phyloP scores from a whole-genome alignment of 2,888 invertebrate species.

The Urechis unicinctus region DNA sequence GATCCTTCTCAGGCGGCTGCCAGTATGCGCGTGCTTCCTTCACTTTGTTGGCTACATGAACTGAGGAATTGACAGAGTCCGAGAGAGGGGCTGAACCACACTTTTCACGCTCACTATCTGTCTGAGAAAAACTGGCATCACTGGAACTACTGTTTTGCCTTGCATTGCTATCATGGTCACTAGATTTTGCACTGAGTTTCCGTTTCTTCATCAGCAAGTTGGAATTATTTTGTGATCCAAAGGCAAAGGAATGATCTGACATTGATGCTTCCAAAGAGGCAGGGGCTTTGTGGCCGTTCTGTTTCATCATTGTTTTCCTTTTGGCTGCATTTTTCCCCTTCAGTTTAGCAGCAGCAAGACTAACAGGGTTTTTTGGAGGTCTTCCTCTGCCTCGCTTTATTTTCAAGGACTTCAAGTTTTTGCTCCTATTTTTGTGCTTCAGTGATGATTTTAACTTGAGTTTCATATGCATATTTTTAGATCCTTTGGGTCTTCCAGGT shows the following conservation, averaged over 20 bases:
- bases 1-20: constrained; percentile 13
- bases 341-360: background rate
- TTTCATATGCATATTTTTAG: constrained; percentile 5
- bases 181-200: too few species aligned
- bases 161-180: too few species aligned
- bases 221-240: background rate
- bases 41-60: too few species aligned
- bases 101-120: too few species aligned
- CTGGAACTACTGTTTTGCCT: too few species aligned
- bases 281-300: too few species aligned
- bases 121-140: too few species aligned
- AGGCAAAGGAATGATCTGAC: background rate
- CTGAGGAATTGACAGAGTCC: too few species aligned
- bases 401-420: background rate
- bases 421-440: background rate
- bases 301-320: too few species aligned
- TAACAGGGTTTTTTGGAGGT: background rate
- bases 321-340: too few species aligned
- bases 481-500: constrained; percentile 8
- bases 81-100: too few species aligned
- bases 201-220: too few species aligned
- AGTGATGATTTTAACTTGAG: background rate
- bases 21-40: constrained; percentile 10
- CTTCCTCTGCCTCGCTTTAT: background rate
- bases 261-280: background rate